Evolutionary conservation across 2,888 invertebrate genomes (phyloP).

Genomic region (Dastarcus helophoroides): DNA sequence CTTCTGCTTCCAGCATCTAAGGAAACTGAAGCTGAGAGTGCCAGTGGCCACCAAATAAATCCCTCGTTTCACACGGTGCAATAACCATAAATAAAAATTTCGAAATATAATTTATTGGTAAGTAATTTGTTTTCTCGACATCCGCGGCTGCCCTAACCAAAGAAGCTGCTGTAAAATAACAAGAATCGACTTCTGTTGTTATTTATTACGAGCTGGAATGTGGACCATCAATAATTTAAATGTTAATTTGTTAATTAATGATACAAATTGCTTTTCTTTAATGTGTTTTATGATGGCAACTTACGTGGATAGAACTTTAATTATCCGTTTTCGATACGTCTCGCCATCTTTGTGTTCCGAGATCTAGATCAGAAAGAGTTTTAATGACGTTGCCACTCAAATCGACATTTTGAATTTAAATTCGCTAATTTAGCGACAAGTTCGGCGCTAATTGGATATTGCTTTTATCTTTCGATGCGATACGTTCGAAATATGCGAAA

Average conservation of each 20-base stretch:
- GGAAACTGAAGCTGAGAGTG: too few species aligned
- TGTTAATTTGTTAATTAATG: constrained; percentile 42
- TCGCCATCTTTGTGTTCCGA: constrained; percentile 14
- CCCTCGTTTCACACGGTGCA: constrained; percentile 10
- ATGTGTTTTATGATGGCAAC: constrained; percentile 31
- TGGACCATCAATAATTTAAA: constrained; percentile 39
- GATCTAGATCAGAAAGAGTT: constrained; percentile 25
- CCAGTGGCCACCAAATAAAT: constrained; percentile 16
- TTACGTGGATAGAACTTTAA: constrained; percentile 16
- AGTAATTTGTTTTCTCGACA: constrained; percentile 22
- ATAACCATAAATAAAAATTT: constrained; percentile 18
- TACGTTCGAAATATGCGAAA: too few species aligned
- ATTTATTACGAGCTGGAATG: constrained; percentile 33
- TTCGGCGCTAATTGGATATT: constrained; percentile 20
- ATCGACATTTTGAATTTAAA: constrained; percentile 24
- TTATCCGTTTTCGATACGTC: constrained; percentile 19
- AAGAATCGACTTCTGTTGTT: constrained; percentile 27
- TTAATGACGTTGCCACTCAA: constrained; percentile 17
- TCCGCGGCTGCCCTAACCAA: constrained; percentile 10
- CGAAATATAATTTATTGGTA: constrained; percentile 19
- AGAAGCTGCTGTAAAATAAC: constrained; percentile 17
- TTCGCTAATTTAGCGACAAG: constrained; percentile 22
- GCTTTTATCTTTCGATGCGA: too few species aligned
- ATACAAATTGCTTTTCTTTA: constrained; percentile 40
- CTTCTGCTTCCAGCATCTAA: too few species aligned